phyloP scores from a whole-genome alignment of 2,113 vertebrate genomes.

The Amia ocellicauda region DNA sequence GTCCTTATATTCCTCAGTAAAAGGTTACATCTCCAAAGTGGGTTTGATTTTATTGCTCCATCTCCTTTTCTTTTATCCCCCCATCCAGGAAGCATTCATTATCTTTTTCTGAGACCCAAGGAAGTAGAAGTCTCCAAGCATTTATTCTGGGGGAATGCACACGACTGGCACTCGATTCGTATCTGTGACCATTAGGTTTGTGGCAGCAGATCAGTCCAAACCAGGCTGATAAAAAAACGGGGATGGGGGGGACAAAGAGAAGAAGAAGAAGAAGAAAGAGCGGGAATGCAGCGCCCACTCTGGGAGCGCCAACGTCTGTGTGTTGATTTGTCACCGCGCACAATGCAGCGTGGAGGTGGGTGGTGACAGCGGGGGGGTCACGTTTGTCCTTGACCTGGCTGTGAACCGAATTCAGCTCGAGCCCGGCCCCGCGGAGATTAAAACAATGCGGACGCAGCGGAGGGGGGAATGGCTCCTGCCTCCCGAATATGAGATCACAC shows the following conservation, averaged over 20 bases:
- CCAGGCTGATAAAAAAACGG: not conserved
- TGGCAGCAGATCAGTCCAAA: not conserved
- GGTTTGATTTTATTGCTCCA: no score
- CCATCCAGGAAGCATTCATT: no score
- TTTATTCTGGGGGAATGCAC: not conserved
- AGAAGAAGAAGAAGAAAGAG: not conserved
- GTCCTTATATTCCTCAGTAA: no score
- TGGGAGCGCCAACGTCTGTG: conserved; percentile 13
- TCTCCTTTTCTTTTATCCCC: no score
- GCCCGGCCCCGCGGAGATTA: conserved; percentile 53
- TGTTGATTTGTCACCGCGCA: conserved; percentile 30
- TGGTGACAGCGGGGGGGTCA: conserved; percentile 32
- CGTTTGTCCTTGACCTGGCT: conserved; percentile 59
- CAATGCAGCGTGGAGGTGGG: conserved; percentile 26
- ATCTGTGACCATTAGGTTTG: not conserved
- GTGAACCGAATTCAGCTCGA: conserved; percentile 58
- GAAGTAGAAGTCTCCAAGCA: no score
- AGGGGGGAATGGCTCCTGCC: not conserved
- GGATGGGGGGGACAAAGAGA: not conserved
- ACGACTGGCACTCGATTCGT: not conserved
- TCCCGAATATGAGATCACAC: conserved; percentile 12
- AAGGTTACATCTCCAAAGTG: no score
- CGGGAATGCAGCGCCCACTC: not conserved
- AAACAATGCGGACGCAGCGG: conserved; percentile 40
- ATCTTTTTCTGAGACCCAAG: not conserved